Evolutionary conservation across 2,888 invertebrate genomes (phyloP).

Genomic region (Dyspetes luteomarginatus): DNA sequence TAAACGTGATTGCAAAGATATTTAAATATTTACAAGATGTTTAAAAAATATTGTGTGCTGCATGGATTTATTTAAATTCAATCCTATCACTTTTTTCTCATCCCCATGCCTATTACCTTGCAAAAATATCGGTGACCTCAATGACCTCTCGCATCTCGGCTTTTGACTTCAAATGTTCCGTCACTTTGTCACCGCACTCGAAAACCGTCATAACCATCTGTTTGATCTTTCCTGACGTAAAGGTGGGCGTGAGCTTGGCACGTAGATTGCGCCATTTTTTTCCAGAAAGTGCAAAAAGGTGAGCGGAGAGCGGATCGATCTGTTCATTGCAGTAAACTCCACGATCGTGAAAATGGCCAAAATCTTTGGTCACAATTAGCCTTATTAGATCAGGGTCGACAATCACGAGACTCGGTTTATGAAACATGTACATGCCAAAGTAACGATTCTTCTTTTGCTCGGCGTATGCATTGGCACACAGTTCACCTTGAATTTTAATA

Average conservation of each 20-base stretch:
- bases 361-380: conserved; percentile 78
- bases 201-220: conserved; percentile 76
- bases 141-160: conserved; percentile 50
- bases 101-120: conserved; percentile 67
- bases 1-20: no score
- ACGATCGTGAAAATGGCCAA: conserved; percentile 79
- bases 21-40: background rate
- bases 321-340: conserved; percentile 76
- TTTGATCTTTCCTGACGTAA: conserved; percentile 82
- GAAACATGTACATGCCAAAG: conserved; percentile 75
- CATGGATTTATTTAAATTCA: background rate
- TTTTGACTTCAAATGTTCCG: conserved; percentile 51
- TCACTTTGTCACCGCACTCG: conserved; percentile 72
- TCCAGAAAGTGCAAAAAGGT: conserved; percentile 77
- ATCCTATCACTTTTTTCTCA: background rate
- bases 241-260: conserved; percentile 80
- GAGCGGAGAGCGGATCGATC: conserved; percentile 76
- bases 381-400: conserved; percentile 79
- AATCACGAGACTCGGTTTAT: conserved; percentile 75
- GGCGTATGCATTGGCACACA: conserved; percentile 69
- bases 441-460: conserved; percentile 70
- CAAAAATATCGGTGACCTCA: conserved; percentile 71
- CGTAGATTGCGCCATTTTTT: conserved; percentile 80
- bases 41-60: background rate
- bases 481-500: conserved; percentile 68